phyloP scores from a whole-genome alignment of 53 echinoderm and acorn worm genomes.

The Paelopatides confundens region DNA sequence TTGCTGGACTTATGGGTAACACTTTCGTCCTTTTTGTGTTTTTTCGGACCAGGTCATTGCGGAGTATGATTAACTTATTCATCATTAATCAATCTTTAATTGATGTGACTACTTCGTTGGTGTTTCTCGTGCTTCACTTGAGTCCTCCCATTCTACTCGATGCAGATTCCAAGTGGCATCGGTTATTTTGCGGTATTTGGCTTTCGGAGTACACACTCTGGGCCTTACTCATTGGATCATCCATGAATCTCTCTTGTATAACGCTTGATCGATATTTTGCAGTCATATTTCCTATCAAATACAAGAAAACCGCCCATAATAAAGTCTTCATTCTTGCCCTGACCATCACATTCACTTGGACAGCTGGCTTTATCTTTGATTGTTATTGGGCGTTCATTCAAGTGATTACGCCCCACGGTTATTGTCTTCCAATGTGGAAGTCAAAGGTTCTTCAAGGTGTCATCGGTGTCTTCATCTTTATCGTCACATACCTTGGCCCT shows the following conservation, averaged over 20 bases:
- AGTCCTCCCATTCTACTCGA: conserved; percentile 56
- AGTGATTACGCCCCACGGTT: conserved; percentile 42
- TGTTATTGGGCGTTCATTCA: conserved; percentile 85
- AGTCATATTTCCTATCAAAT: conserved; percentile 73
- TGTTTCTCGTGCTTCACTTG: conserved; percentile 75
- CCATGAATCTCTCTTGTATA: conserved; percentile 79
- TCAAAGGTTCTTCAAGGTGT: conserved; percentile 58
- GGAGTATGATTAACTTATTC: conserved; percentile 86
- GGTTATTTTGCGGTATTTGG: conserved; percentile 82
- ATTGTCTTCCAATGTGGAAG: conserved; percentile 71
- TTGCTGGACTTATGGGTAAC: conserved; percentile 81
- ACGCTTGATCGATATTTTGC: conserved; percentile 89
- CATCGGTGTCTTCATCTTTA: conserved; percentile 80
- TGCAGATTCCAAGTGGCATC: conserved; percentile 52
- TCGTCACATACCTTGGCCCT: conserved; percentile 81
- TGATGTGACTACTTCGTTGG: conserved; percentile 80
- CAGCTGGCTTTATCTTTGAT: conserved; percentile 79
- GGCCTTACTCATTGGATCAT: conserved; percentile 86
- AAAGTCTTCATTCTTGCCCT: conserved; percentile 60
- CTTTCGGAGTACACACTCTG: conserved; percentile 87
- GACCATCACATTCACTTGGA: conserved; percentile 54
- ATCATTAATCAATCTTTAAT: conserved; percentile 95
- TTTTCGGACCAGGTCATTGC: conserved; percentile 72
- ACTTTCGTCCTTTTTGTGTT: conserved; percentile 83
- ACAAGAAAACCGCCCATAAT: conserved; percentile 66